Evolutionary conservation across 2,113 vertebrate species (phyloP), one percentile per base, ranked within the genome.

Genomic region (Mormyrus lacerda): DNA sequence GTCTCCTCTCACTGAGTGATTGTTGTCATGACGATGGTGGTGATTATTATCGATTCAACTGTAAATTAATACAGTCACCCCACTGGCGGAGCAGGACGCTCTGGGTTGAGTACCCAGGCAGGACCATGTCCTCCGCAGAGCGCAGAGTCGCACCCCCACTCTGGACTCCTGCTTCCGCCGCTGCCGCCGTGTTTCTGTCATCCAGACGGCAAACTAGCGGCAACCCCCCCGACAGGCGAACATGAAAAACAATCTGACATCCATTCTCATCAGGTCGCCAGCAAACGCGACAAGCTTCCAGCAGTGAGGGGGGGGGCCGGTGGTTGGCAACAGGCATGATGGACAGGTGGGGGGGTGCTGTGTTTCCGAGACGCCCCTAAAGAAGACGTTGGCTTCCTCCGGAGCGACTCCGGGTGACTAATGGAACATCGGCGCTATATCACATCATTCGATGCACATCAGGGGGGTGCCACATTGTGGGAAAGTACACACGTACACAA

Each of bases 191-290:
- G 21, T 39, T 51, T 47, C 85, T 86, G 27, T 53, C 85, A 86
- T 53, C 31, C n/a, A 8, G 24, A n/a, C 21, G 42, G 44, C 42
- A 24, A 48, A 85, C 45, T 3, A 85, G 19, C 69, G 8, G 42
- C 35, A 44, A 15, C 79, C 35, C 48, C 27, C n/a, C 48, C 45
- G n/a, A 76, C 47, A 51, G 48, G n/a, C n/a, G 15, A 86, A 45
- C 45, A 86, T 35, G 48, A 51, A 45, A 86, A 86, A 86, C 84
- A 86, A 86, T 86, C 84, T 51, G 84, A 86, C 47, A 86, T 51
- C 45, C 24, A 86, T 51, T 48, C 47, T 86, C 84, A 51, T 86
- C 84, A 27, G 84, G 84, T 86, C 84, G 10, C 10, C 21, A 85
- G 47, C 84, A 85, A 85, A 85, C 47, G 24, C 84, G 84, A 48